Evolutionary conservation across 64 coral and sea anemone genomes (phyloP).

Genomic region (Dendrophyllia cribrosa): DNA sequence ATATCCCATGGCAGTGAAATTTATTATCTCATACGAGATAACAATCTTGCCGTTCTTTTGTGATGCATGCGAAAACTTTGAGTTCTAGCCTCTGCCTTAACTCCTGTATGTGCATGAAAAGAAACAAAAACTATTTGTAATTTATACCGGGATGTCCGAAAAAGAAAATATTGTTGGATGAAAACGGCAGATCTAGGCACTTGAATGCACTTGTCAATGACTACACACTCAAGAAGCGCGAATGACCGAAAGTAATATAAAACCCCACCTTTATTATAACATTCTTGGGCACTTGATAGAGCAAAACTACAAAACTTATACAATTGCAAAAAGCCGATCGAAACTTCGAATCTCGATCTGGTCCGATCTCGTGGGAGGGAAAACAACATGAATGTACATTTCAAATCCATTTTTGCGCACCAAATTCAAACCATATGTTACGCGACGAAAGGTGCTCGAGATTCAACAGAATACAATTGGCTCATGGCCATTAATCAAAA

Average conservation of each 20-base stretch:
- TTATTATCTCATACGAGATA: constrained; percentile 49
- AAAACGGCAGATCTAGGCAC: constrained; percentile 11
- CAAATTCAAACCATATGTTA: constrained; percentile 30
- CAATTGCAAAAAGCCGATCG: not conserved
- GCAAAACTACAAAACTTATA: not conserved
- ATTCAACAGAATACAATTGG: constrained; percentile 57
- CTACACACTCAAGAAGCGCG: constrained; percentile 19
- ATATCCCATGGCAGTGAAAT: constrained; percentile 26
- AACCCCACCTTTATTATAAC: not conserved
- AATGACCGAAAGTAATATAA: constrained; percentile 17
- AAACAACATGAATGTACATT: constrained; percentile 36
- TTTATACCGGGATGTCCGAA: not conserved
- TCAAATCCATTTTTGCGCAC: constrained; percentile 13
- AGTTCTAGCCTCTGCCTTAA: not conserved
- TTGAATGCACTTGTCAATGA: constrained; percentile 18
- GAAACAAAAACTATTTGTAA: constrained; percentile 26
- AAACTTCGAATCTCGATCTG: not conserved
- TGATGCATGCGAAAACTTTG: constrained; percentile 23
- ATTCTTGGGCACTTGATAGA: not conserved
- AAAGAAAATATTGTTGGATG: constrained; percentile 1
- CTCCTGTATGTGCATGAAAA: not conserved
- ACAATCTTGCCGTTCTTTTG: constrained; percentile 38
- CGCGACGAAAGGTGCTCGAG: not conserved
- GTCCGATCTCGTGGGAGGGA: not conserved
- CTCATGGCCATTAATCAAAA: constrained; percentile 48